These are phyloP conservation scores for Ariopsis seemanni DNA, from an alignment of 2,113 vertebrate species.

Conservation along the genomic window DNA sequence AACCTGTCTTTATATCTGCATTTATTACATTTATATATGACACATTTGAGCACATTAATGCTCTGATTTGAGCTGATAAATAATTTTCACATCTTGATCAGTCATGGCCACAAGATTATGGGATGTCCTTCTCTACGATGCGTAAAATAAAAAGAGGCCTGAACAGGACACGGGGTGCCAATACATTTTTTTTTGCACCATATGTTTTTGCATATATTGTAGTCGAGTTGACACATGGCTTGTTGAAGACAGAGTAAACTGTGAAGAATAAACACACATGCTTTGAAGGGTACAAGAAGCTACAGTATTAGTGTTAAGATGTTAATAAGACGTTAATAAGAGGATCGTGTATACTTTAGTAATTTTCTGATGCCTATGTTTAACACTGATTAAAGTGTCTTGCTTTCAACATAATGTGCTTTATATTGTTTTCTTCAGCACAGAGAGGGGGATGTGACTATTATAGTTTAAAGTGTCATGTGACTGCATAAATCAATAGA, in stretches of 20 bases:
- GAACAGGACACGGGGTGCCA: background rate
- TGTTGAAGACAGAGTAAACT: background rate
- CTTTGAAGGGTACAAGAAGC: background rate
- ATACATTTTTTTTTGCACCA: background rate
- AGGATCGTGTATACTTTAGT: background rate
- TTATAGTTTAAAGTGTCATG: too few species aligned
- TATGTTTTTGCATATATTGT: slow-evolving; percentile 7
- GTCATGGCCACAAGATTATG: background rate
- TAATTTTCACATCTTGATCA: background rate
- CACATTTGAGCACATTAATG: background rate
- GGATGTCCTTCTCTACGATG: background rate
- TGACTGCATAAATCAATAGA: too few species aligned
- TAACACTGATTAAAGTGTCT: background rate
- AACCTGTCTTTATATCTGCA: background rate
- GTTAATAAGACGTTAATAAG: background rate
- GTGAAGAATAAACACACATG: background rate
- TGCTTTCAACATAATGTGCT: background rate
- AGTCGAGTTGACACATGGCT: background rate
- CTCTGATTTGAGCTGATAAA: background rate
- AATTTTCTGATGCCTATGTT: background rate
- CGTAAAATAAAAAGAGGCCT: background rate
- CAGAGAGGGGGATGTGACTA: background rate
- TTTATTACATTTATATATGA: slow-evolving; percentile 10
- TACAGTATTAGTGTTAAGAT: background rate
- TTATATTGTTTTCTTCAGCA: background rate